Conservation (phyloP, 2,888 invertebrate genomes). For the Lochmaea crataegi region DNA sequence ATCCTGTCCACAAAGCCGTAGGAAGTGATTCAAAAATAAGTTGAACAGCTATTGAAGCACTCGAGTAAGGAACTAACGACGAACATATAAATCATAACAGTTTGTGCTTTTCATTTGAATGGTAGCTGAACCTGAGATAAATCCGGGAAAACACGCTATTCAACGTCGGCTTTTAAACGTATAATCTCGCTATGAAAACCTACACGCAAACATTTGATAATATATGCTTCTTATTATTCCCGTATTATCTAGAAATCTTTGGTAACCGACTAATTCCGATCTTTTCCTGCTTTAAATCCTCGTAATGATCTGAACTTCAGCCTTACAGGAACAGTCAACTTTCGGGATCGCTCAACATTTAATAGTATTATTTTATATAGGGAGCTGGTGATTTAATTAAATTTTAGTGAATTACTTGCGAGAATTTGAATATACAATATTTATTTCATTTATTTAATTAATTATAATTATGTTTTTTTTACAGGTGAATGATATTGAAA, state of each 20-base stretch:
- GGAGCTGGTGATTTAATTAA: background rate
- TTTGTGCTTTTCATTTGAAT: constrained; percentile 57
- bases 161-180: constrained; percentile 53
- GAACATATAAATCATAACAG: constrained; percentile 58
- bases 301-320: constrained; percentile 27
- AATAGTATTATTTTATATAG: background rate
- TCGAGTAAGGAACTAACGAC: constrained; percentile 48
- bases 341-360: background rate
- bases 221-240: constrained; percentile 50
- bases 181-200: constrained; percentile 55
- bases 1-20: constrained; percentile 29
- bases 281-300: constrained; percentile 28
- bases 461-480: no score
- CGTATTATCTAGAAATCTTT: constrained; percentile 42
- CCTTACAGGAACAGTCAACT: background rate
- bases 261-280: constrained; percentile 32
- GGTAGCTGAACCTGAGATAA: constrained; percentile 56
- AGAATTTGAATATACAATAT: no score
- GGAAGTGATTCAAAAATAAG: constrained; percentile 40
- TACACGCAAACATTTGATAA: constrained; percentile 53
- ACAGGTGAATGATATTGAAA: no score
- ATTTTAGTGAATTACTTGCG: no score
- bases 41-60: constrained; percentile 33
- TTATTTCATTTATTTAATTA: no score
- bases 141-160: constrained; percentile 53